Percentiles rank a stretch among this genome's conserved stretches.
These are phyloP conservation scores for Drosophila barbarae DNA, from an alignment of 2,888 invertebrate species.

Conservation along the genomic window DNA sequence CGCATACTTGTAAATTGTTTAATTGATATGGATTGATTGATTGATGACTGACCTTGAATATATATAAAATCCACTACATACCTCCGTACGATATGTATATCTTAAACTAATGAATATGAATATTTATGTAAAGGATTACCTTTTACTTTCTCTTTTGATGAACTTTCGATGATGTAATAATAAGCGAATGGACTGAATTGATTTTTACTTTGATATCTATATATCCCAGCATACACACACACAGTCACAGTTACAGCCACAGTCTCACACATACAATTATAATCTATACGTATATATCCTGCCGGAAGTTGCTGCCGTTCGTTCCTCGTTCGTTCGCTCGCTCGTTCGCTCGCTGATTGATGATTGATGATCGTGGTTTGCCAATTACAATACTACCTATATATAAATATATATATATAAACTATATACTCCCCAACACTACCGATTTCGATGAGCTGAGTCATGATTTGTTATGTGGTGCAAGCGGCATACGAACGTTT, in stretches of 20 bases:
- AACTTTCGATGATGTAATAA: conserved; percentile 69
- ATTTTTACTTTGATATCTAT: conserved; percentile 66
- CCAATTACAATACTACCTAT: conserved; percentile 58
- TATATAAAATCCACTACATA: conserved; percentile 38
- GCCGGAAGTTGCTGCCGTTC: conserved; percentile 62
- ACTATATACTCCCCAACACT: conserved; percentile 45
- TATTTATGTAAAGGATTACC: conserved; percentile 49
- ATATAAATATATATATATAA: conserved; percentile 30
- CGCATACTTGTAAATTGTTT: conserved; percentile 71
- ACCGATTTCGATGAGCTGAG: conserved; percentile 49
- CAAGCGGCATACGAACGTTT: conserved; percentile 71
- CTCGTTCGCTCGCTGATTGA: conserved; percentile 70
- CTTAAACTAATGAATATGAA: conserved; percentile 66
- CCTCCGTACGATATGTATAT: conserved; percentile 35
- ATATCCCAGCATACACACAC: conserved; percentile 37
- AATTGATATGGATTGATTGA: conserved; percentile 68
- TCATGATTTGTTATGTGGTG: conserved; percentile 73
- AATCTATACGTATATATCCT: conserved; percentile 45
- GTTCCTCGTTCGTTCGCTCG: conserved; percentile 60
- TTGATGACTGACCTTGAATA: conserved; percentile 61
- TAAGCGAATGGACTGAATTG: conserved; percentile 71
- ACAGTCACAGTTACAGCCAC: conserved; percentile 16
- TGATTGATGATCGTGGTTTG: conserved; percentile 76
- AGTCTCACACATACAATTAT: conserved; percentile 27
- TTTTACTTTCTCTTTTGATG: conserved; percentile 67